Evolutionary conservation across 2,888 invertebrate genomes (phyloP).

Genomic region (Podotricha telesiphe): DNA sequence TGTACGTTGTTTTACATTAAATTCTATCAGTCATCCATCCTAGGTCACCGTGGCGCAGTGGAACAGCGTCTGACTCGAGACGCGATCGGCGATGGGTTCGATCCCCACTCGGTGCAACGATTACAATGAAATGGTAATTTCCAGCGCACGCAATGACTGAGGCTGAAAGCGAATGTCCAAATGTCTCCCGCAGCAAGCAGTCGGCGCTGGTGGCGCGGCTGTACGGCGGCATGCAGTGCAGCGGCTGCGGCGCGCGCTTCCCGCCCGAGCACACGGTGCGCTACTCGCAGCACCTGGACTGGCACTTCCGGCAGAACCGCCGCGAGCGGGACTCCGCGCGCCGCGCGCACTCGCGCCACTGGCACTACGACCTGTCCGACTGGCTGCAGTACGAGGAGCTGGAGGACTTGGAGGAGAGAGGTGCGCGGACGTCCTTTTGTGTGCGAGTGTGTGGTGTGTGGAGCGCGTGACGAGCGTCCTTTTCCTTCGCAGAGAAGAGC

Average conservation of each 20-base stretch:
- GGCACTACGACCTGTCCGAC: slow-evolving; percentile 95
- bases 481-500: slow-evolving; percentile 87
- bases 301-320: slow-evolving; percentile 98
- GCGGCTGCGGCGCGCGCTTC: slow-evolving; percentile 97
- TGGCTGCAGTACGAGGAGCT: slow-evolving; percentile 98
- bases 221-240: slow-evolving; percentile 97
- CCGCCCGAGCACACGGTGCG: slow-evolving; percentile 94
- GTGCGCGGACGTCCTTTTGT: too few species aligned
- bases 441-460: too few species aligned
- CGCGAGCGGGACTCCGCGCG: slow-evolving; percentile 93
- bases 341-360: slow-evolving; percentile 92
- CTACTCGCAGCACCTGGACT: slow-evolving; percentile 98
- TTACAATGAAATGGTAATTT: too few species aligned
- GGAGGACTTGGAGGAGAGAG: slow-evolving; percentile 94
- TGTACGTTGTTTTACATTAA: too few species aligned
- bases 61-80: too few species aligned
- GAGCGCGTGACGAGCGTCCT: too few species aligned
- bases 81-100: too few species aligned
- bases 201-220: slow-evolving; percentile 87
- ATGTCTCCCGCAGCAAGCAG: slow-evolving; percentile 84
- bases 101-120: too few species aligned
- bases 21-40: too few species aligned
- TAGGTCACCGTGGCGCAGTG: too few species aligned
- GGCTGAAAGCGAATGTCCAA: too few species aligned
- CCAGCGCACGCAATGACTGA: too few species aligned